Base-by-base conservation (phyloP, 2,113 vertebrate species). In the Nannobrachium achirus region DNA sequence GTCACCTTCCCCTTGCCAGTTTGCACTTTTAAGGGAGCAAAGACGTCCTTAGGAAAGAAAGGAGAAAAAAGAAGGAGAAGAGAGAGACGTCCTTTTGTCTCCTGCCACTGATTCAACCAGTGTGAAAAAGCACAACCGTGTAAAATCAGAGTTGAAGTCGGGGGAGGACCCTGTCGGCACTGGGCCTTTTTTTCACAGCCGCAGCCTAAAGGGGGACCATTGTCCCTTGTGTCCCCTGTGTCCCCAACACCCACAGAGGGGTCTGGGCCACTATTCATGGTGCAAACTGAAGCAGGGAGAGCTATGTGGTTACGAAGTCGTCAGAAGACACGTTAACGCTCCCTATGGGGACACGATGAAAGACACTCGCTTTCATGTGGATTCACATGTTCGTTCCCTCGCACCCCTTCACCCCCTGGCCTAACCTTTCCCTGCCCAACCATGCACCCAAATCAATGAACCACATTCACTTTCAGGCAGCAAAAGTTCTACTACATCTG, bases 111-210 rank as follows among this genome's bases (percentile, higher is more conserved):
- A 92, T 84, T 92, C 87, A 81, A 68, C 71, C 79, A 84, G 82
- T 87, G 89, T 92, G 91, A 88, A 91, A 91, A 89, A 90, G 91
- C 90, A 82, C 82, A 88, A 89, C 89, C 89, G 90, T 93, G 91
- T 93, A 89, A 93, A 93, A 93, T 92, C 85, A 87, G 86, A 66
- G 81, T 76, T 72, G 86, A 87, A 91, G 86, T 87, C 79, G 88
- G 88, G 88, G 89, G 89, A 86, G 89, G 89, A 89, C 71, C 89
- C 80, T 79, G 56, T 76, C 66, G 60, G 79, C 81, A 66, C 75
- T 42, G 74, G 71, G 85, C 60, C 84, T 89, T 91, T 33, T 51
- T 90, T 89, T 82, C 79, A 80, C 68, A 50, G 25, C 70, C 6
- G 7, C 71, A 75, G 82, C 80, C 83, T 85, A 76, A 91, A 92